phyloP scores from a whole-genome alignment of 2,797 vertebrate species.

The Danio jaintianensis region DNA sequence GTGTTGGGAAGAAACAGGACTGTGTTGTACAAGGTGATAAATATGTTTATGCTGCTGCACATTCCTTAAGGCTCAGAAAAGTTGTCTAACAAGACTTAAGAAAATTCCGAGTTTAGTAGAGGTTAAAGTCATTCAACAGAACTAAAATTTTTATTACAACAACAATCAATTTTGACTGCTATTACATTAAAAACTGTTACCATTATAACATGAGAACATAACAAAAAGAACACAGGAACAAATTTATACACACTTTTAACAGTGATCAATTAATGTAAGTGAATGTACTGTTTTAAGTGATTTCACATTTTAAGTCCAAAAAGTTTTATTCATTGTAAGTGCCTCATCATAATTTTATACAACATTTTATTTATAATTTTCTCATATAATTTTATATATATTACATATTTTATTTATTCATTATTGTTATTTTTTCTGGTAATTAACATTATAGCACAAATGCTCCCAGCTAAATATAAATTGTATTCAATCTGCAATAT shows the following conservation, averaged over 20 bases:
- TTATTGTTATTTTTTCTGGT: background rate
- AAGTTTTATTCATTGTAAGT: background rate
- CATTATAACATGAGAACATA: background rate
- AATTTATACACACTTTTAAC: background rate
- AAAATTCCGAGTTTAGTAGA: background rate
- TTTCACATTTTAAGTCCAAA: background rate
- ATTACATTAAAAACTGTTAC: no score
- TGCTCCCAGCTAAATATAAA: background rate
- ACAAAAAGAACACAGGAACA: background rate
- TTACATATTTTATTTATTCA: background rate
- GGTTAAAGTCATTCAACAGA: background rate
- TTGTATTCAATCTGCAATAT: background rate
- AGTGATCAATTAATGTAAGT: background rate
- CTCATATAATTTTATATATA: no score
- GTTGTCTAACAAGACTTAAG: background rate
- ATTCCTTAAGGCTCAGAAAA: conserved; percentile 16
- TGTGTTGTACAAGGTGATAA: background rate
- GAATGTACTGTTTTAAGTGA: background rate
- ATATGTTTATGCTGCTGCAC: background rate
- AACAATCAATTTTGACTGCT: background rate
- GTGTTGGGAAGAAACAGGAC: conserved; percentile 27
- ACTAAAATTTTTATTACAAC: background rate
- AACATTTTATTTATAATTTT: no score
- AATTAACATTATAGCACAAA: background rate
- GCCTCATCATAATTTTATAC: background rate